phyloP scores from a whole-genome alignment of 2,797 vertebrate genomes.

The Siniperca scherzeri region DNA sequence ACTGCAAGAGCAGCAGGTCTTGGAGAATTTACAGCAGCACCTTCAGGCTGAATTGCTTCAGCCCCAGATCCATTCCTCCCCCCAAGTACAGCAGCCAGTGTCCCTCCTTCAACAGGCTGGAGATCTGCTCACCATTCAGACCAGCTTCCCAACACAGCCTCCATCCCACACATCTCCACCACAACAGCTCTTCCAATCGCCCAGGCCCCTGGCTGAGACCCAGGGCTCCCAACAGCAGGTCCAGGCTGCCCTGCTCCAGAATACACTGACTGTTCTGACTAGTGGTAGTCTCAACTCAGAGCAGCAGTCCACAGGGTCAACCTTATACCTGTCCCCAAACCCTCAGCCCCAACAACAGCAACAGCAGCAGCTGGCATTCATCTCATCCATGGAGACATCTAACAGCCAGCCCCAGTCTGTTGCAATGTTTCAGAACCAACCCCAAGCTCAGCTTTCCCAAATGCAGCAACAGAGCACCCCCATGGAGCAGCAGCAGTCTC shows the following conservation, averaged over 20 bases:
- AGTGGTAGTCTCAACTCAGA: constrained; percentile 89
- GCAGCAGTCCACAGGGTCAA: constrained; percentile 87
- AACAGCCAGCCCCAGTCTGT: constrained; percentile 88
- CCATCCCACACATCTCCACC: constrained; percentile 91
- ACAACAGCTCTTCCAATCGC: constrained; percentile 95
- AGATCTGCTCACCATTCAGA: constrained; percentile 95
- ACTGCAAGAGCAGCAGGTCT: constrained; percentile 84
- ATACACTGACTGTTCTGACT: constrained; percentile 89
- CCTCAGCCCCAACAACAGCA: constrained; percentile 88
- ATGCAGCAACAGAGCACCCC: constrained; percentile 89
- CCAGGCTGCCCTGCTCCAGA: constrained; percentile 93
- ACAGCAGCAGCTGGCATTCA: constrained; percentile 88
- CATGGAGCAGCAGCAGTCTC: constrained; percentile 88
- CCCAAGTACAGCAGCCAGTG: constrained; percentile 86
- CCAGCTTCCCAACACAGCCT: constrained; percentile 93
- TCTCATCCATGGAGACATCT: constrained; percentile 93
- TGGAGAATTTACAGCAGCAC: constrained; percentile 86
- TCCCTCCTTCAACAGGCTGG: constrained; percentile 92
- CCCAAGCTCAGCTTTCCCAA: constrained; percentile 89
- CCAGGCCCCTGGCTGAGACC: constrained; percentile 90
- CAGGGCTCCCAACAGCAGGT: constrained; percentile 93
- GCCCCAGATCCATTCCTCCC: constrained; percentile 85
- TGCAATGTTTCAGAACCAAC: constrained; percentile 88
- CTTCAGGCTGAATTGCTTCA: constrained; percentile 93
- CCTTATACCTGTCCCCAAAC: constrained; percentile 91